Base-by-base conservation (phyloP, 2,113 vertebrate species). In the Hippopotamus amphibius region DNA sequence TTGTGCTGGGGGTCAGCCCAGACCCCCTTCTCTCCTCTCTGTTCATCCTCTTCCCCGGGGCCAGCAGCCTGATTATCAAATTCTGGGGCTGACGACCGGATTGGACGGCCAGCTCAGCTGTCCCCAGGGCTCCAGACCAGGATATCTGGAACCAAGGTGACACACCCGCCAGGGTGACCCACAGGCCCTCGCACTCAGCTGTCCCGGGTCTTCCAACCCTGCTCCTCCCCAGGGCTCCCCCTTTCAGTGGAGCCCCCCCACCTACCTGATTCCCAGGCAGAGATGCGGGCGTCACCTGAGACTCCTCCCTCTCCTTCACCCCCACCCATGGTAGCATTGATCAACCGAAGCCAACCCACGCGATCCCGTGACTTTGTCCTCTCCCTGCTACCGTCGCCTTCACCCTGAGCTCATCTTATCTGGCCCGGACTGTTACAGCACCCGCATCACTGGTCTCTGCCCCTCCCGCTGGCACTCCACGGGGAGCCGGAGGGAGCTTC, bases 161-260 rank as follows among this genome's bases (percentile, higher is more conserved):
- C 0, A 1, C 0, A 8, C 13, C 79, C 17, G 1, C 2, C 7
- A 6, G 0, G 11, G 61, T 26, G 69, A 66, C 57, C 30, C 28
- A 19, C 6, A 4, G 16, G 19, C 33, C 37, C 22, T 85, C 6
- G 1, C 33, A 6, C 68, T 81, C 37, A 50, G 69, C 59, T 30
- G 6, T 59, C 80, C 0, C 0, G 69, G 55, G 15, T 59, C 1
- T 43, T 1, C 16, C 22, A 5, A 21, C 46, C 37, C 61, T 14
- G 41, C 19, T 50, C 43, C 46, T 90, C 30, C 76, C 71, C 53
- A 59, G 1, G 37, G 13, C 41, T n/a, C 69, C 9, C 43, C 72
- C 17, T 50, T 74, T 22, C 57, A 6, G 15, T 0, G 50, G 66
- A 37, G 63, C 63, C 2, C 6, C 14, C 69, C n/a, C 33, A 81